Evolutionary conservation across 2,797 vertebrate genomes (phyloP).

Genomic region (Monodelphis domestica): DNA sequence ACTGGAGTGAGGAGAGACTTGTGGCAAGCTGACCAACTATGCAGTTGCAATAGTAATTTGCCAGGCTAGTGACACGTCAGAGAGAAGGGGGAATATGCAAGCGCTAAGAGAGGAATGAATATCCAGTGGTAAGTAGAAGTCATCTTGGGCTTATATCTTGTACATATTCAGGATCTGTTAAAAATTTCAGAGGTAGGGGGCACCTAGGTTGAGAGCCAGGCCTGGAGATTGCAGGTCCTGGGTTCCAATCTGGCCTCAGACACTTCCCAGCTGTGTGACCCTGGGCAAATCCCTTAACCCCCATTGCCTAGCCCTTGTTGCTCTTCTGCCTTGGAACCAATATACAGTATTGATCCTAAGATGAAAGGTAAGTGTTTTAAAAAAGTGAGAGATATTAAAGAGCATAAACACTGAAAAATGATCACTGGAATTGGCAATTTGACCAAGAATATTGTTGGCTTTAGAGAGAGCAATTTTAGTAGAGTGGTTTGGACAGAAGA

Average conservation of each 20-base stretch:
- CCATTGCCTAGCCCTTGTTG: no score
- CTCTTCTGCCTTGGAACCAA: no score
- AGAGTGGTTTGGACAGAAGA: neutral
- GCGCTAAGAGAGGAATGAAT: neutral
- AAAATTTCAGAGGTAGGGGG: neutral
- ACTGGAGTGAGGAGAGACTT: neutral
- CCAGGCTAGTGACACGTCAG: neutral
- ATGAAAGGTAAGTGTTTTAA: no score
- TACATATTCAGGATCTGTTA: neutral
- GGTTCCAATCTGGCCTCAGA: no score
- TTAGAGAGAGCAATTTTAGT: neutral
- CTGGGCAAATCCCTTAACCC: no score
- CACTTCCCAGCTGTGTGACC: no score
- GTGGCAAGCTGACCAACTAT: neutral
- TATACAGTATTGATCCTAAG: no score
- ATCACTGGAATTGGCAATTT: neutral
- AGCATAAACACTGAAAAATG: neutral
- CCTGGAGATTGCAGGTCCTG: no score
- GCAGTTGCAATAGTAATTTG: neutral
- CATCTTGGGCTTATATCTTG: neutral
- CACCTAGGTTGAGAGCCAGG: no score
- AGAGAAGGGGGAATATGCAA: neutral
- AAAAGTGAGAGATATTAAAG: neutral
- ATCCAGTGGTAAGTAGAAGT: neutral
- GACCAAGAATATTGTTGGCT: neutral